phyloP scores from a whole-genome alignment of 2,888 invertebrate genomes.

The Lasioglossum pauxillum region DNA sequence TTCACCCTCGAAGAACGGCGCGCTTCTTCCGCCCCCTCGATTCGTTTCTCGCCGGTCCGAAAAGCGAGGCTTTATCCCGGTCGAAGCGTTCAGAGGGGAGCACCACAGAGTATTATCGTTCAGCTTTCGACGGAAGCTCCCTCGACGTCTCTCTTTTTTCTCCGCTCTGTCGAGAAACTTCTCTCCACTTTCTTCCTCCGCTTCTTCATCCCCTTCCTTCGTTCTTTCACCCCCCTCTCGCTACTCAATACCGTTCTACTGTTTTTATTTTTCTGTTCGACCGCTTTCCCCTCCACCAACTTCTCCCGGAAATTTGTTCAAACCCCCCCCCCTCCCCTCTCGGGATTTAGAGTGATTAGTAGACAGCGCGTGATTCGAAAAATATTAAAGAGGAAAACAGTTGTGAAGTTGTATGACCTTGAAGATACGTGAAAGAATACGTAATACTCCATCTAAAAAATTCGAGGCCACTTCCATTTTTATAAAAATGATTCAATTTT shows the following conservation, averaged over 20 bases:
- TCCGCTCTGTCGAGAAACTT: conserved; percentile 3
- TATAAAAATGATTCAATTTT: too few species aligned
- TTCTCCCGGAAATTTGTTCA: not conserved
- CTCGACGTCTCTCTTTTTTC: conserved; percentile 40
- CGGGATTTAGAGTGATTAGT: not conserved
- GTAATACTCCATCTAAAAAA: too few species aligned
- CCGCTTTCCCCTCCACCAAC: not conserved
- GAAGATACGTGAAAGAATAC: too few species aligned
- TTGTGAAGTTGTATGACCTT: too few species aligned
- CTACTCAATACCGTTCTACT: not conserved
- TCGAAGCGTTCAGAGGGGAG: conserved; percentile 49
- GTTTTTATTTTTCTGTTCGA: not conserved
- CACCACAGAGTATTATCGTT: conserved; percentile 66
- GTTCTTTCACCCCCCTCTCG: not conserved
- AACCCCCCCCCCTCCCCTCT: not conserved
- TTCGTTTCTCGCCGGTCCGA: conserved; percentile 48
- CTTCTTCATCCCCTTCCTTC: not conserved
- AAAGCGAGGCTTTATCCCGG: conserved; percentile 62
- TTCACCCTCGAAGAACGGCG: conserved; percentile 49
- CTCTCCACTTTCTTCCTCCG: conserved; percentile 29
- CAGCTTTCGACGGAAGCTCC: conserved; percentile 64
- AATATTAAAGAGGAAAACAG: too few species aligned
- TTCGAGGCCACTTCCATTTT: too few species aligned
- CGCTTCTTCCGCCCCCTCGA: conserved; percentile 51
- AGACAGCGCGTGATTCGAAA: too few species aligned